Percentiles rank a stretch among this genome's conserved stretches.
Evolutionary conservation across 2,113 vertebrate genomes (phyloP).

Genomic region (Zootoca vivipara): DNA sequence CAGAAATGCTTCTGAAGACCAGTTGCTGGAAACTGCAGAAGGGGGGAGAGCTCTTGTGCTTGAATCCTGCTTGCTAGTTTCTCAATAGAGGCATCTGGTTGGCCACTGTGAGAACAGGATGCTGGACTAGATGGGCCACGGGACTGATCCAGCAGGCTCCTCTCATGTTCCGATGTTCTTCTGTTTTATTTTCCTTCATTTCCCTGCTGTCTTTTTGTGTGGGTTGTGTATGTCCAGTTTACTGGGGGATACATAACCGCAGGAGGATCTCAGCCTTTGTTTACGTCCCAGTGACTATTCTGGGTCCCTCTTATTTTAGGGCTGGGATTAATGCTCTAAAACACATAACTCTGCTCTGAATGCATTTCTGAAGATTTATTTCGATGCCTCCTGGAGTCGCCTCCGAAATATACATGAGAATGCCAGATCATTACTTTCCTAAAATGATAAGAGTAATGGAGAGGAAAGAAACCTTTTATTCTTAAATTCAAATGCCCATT

Average conservation of each 20-base stretch:
- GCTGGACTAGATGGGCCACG: too few species aligned
- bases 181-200: constrained; percentile 38
- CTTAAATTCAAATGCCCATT: background rate
- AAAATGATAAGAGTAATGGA: constrained; percentile 25
- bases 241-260: background rate
- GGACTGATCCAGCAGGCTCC: too few species aligned
- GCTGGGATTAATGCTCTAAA: background rate
- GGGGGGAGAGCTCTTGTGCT: too few species aligned
- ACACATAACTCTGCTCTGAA: background rate
- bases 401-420: background rate
- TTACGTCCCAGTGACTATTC: background rate
- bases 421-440: constrained; percentile 30
- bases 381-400: background rate
- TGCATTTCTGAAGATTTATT: background rate
- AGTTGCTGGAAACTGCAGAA: too few species aligned
- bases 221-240: background rate
- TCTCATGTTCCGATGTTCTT: too few species aligned
- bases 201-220: constrained; percentile 28
- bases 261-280: background rate
- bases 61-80: too few species aligned
- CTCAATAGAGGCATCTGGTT: too few species aligned
- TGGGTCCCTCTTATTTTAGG: background rate
- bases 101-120: too few species aligned
- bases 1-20: too few species aligned
- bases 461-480: constrained; percentile 31